These are phyloP conservation scores for Dinocampus coccinellae DNA, from an alignment of 2,888 invertebrate species.

Conservation along the genomic window DNA sequence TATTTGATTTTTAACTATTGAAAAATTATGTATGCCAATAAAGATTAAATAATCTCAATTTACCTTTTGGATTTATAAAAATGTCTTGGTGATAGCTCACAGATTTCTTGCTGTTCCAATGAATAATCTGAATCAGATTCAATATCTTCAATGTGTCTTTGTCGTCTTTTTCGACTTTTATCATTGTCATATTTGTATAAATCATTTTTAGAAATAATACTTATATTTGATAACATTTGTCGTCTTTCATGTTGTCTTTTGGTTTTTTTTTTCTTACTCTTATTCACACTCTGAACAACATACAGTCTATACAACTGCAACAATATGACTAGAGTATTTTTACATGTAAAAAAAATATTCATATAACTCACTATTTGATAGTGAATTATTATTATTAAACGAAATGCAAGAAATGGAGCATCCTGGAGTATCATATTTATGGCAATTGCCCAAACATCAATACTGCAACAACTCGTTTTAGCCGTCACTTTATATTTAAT, in stretches of 20 bases:
- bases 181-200: conserved; percentile 51
- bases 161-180: conserved; percentile 45
- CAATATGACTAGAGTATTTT: conserved; percentile 89
- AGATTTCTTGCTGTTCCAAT: conserved; percentile 54
- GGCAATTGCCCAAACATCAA: conserved; percentile 90
- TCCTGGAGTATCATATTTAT: conserved; percentile 88
- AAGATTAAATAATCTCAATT: no score
- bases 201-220: conserved; percentile 59
- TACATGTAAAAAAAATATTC: conserved; percentile 96
- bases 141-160: conserved; percentile 51
- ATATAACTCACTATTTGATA: conserved; percentile 93
- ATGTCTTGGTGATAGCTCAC: conserved; percentile 53
- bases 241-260: conserved; percentile 52
- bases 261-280: conserved; percentile 56
- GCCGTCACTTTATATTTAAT: conserved; percentile 66
- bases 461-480: conserved; percentile 83
- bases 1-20: neutral
- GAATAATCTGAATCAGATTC: conserved; percentile 54
- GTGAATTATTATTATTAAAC: conserved; percentile 87
- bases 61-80: conserved; percentile 45
- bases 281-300: conserved; percentile 81
- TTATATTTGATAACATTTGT: conserved; percentile 56
- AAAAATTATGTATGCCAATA: neutral
- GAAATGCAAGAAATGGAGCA: conserved; percentile 88
- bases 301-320: conserved; percentile 88